These are phyloP conservation scores for Rhodeus uyekii DNA, from an alignment of 2,797 vertebrate genomes.

Conservation along the genomic window DNA sequence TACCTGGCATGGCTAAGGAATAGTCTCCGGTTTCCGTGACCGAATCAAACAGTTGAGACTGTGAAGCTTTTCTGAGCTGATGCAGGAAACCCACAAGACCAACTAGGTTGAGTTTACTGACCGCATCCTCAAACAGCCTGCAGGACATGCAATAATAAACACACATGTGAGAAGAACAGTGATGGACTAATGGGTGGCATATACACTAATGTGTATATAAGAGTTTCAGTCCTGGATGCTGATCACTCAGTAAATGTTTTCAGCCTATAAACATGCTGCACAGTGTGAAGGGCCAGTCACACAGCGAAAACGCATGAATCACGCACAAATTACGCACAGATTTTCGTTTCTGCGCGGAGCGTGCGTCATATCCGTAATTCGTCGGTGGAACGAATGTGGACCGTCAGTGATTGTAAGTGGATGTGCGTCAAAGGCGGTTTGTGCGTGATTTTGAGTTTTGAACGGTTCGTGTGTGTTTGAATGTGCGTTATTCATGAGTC, in stretches of 20 bases:
- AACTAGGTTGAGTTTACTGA: conserved; percentile 88
- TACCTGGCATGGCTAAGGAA: conserved; percentile 92
- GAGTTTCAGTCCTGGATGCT: not conserved
- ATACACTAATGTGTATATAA: not conserved
- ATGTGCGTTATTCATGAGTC: too few species aligned
- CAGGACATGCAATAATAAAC: not conserved
- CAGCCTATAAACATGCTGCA: too few species aligned
- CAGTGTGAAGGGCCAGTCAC: too few species aligned
- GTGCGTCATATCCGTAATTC: too few species aligned
- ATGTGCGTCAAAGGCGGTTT: too few species aligned
- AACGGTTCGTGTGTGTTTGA: too few species aligned
- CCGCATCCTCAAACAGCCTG: conserved; percentile 94
- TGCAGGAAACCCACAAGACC: conserved; percentile 90
- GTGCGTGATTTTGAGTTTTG: too few species aligned
- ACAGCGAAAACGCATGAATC: too few species aligned
- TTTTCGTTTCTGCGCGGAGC: too few species aligned
- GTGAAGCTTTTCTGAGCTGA: conserved; percentile 93
- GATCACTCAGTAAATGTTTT: not conserved
- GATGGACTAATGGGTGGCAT: not conserved
- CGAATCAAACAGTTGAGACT: conserved; percentile 92
- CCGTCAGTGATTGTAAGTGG: too few species aligned
- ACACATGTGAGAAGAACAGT: not conserved
- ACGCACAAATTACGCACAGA: too few species aligned
- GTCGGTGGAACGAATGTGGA: too few species aligned
- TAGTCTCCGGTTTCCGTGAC: conserved; percentile 91